Base-by-base conservation (phyloP, 2,888 invertebrate genomes). In the Liodrosophila aerea region DNA sequence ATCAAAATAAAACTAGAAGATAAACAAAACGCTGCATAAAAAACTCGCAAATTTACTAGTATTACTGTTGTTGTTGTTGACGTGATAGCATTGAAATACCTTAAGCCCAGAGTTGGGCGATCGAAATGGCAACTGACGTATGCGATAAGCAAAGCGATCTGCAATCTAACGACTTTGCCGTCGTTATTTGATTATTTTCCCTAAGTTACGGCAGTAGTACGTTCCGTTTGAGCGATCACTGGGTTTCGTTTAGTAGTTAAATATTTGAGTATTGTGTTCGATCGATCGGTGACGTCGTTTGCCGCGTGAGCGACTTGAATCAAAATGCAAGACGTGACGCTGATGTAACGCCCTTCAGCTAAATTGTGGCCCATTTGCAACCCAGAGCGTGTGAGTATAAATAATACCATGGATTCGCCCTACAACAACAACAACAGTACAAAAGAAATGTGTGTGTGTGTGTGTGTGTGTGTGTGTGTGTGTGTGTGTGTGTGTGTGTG, bases 291-390 rank as follows among this genome's bases (percentile, higher is more conserved):
- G 77, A 71, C 71, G 73, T 76, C 56, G 37, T 9, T 37, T 39
- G 49, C 11, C n/a, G 27, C 36, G 22, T 22, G 22, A 22, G 12
- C 18, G 18, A 18, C 34, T 46, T 34, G 12, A 22, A 13, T 22
- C 3, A 2, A 9, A 31, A 12, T 16, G 30, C 22, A 46, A 47
- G 33, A 34, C 12, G 16, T 40, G 29, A 44, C 70, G 64, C 68
- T 74, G 74, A 81, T 76, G 74, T 81, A 76, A 76, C 60, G 45
- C 64, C 18, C 36, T 47, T 73, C 76, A 73, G 47, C 30, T 16
- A 36, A 58, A 4, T 60, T 52, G 58, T 63, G 50, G 56, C 58
- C 37, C 60, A 52, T 64, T 61, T 52, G 52, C 12, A 53, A 53
- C 12, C 22, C 34, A 31, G 50, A 54, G 47, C 27, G 47, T 49